Evolutionary conservation across 1,140 invertebrate genomes (phyloP), one percentile per base, ranked within the genome.

Genomic region (Pseudomyrmex pallidus): DNA sequence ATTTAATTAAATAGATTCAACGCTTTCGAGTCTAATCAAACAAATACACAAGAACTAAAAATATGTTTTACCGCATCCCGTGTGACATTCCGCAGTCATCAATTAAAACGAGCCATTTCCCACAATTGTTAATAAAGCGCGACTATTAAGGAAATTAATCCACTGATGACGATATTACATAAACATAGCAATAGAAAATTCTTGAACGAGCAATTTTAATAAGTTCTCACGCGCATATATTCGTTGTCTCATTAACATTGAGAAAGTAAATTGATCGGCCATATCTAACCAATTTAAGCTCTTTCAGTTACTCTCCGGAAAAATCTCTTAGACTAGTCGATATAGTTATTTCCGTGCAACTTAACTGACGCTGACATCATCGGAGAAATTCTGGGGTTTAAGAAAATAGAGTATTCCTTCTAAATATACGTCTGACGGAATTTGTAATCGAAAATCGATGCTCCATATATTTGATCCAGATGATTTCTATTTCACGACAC

Each of bases 261-360:
- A 35, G 44, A 46, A 80, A 72, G 35, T 20, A 12, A 80, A 25
- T 2, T 2, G 0, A 2, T 61, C 15, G 13, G 17, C n/a, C 17
- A 8, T 15, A 12, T 15, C 35, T 35, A 35, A 35, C 0, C 35
- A 35, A 22, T 56, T 52, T 50, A 46, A 25, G 10, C 50, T 13
- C 50, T 13, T 50, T 50, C 15, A 25, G 35, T 12, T 68, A 0
- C n/a, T 76, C n/a, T 57, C n/a, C 7, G 8, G 20, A 7, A 48
- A 83, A 83, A 35, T 35, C 74, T 86, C 80, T 87, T 84, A 80
- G 59, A 72, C 9, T 7, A 46, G 46, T 44, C 59, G 52, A 13
- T 8, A 4, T 13, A 13, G 54, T 62, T 85, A 68, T 88, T 87
- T 77, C 68, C 4, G 22, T 13, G 50, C 20, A 61, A 44, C n/a